Evolutionary conservation across 2,888 invertebrate genomes (phyloP).

Genomic region (Drosophila tanythrix): DNA sequence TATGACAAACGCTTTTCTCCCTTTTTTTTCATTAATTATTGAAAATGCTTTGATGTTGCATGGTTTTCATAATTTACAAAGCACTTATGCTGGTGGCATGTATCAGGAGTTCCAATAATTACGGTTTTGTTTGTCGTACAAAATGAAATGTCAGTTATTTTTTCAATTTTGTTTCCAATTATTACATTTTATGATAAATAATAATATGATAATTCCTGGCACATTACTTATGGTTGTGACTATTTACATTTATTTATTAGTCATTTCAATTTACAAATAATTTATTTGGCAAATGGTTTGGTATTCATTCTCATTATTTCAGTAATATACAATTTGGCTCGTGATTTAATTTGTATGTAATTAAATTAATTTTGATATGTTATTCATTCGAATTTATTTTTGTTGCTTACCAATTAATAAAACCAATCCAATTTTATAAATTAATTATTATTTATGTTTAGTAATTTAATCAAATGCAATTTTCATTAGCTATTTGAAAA

Average conservation of each 20-base stretch:
- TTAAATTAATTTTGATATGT: not conserved
- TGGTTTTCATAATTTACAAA: constrained; percentile 1
- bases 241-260: not conserved
- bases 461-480: not conserved
- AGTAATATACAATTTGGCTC: too few species aligned
- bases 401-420: not conserved
- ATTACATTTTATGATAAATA: not conserved
- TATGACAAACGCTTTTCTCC: not conserved
- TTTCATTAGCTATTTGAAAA: not conserved
- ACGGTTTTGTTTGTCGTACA: not conserved
- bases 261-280: not conserved
- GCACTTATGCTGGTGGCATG: not conserved
- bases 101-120: not conserved
- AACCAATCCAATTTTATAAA: not conserved
- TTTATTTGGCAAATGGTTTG: not conserved
- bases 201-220: not conserved
- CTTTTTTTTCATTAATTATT: constrained; percentile 21
- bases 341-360: not conserved
- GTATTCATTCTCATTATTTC: not conserved
- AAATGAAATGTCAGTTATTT: constrained; percentile 1
- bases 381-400: not conserved
- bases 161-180: not conserved
- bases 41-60: constrained; percentile 2
- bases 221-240: not conserved
- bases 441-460: not conserved